Percentiles rank a stretch among this genome's conserved stretches.
These are phyloP conservation scores for Acipenser oxyrinchus DNA, from an alignment of 2,797 vertebrate species.

Conservation along the genomic window DNA sequence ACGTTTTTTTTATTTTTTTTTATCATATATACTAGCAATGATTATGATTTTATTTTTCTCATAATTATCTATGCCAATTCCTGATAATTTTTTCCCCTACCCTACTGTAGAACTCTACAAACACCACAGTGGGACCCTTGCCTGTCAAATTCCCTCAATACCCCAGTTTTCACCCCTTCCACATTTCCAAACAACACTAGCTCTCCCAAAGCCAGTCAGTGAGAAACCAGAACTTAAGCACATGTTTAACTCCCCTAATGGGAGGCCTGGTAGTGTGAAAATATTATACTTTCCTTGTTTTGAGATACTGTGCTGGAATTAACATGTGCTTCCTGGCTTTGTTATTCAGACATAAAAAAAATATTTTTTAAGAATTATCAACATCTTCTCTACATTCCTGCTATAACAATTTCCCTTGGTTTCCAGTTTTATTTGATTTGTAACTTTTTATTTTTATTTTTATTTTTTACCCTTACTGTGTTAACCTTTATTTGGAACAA, in stretches of 20 bases:
- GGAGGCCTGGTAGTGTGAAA: conserved; percentile 31
- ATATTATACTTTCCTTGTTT: conserved; percentile 29
- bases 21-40: too few species aligned
- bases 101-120: too few species aligned
- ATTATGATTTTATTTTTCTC: too few species aligned
- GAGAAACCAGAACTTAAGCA: conserved; percentile 36
- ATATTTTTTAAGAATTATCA: conserved; percentile 1
- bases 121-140: too few species aligned
- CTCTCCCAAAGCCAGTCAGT: conserved; percentile 22
- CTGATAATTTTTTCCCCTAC: too few species aligned
- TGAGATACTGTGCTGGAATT: conserved; percentile 20
- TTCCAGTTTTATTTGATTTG: background rate
- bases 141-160: too few species aligned
- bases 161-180: too few species aligned
- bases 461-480: background rate
- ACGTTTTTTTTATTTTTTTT: too few species aligned
- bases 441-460: background rate
- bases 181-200: too few species aligned
- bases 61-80: too few species aligned
- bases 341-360: conserved; percentile 16
- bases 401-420: background rate
- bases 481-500: background rate
- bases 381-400: background rate
- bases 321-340: conserved; percentile 36
- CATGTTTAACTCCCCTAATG: conserved; percentile 36